Evolutionary conservation across 1,140 invertebrate species (phyloP).

Genomic region (Globodera ellingtonae): DNA sequence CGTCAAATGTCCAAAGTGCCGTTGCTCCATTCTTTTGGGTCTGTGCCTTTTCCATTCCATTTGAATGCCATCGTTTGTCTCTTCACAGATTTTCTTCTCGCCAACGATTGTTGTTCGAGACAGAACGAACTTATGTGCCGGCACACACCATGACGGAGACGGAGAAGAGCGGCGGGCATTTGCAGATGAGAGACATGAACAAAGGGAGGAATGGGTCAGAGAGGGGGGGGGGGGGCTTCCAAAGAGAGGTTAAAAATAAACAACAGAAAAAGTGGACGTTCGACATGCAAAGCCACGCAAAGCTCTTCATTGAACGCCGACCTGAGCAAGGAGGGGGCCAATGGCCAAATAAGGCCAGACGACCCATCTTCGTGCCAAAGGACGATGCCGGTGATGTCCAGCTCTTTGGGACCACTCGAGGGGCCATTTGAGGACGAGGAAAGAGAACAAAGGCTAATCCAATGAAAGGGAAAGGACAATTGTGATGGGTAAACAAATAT

Average conservation of each 20-base stretch:
- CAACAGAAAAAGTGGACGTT: neutral
- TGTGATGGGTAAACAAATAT: no score
- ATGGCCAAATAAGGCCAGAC: neutral
- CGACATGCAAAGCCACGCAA: neutral
- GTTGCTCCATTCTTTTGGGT: constrained; percentile 54
- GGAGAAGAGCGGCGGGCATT: neutral
- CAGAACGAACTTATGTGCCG: constrained; percentile 61
- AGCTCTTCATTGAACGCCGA: constrained; percentile 6
- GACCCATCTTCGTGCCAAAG: neutral
- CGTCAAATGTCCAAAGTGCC: constrained; percentile 58
- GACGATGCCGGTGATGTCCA: neutral
- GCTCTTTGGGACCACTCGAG: constrained; percentile 2
- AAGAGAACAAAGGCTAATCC: neutral
- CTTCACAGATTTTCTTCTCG: constrained; percentile 25
- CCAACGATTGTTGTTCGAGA: constrained; percentile 53
- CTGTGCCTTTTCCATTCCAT: neutral
- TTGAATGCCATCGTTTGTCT: neutral
- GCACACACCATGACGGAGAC: neutral
- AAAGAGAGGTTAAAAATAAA: neutral
- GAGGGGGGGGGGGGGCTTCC: neutral
- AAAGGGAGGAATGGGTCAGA: constrained; percentile 6
- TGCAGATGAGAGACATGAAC: constrained; percentile 26
- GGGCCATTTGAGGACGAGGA: constrained; percentile 5
- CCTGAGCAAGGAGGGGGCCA: neutral
- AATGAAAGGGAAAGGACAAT: neutral